phyloP scores from a whole-genome alignment of 64 coral and sea anemone genomes.

The Acropora tenuis region DNA sequence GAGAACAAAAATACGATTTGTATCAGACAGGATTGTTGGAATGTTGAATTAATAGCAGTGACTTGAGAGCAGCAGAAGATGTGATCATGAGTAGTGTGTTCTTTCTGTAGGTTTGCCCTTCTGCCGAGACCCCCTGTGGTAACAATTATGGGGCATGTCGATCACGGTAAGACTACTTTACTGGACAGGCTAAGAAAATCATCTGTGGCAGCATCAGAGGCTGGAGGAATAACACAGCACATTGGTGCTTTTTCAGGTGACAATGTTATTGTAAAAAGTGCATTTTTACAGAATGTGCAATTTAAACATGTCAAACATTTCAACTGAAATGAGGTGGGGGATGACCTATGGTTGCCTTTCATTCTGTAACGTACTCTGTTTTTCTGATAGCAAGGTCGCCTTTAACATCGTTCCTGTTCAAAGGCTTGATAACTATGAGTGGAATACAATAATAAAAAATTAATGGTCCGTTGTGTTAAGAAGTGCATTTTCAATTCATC shows the following conservation, averaged over 20 bases:
- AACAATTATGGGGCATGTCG: slow-evolving; percentile 99
- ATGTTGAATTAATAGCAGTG: too few species aligned
- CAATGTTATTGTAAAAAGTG: background rate
- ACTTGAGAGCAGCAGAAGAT: background rate
- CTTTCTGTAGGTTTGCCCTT: background rate
- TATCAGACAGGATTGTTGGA: too few species aligned
- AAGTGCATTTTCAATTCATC: too few species aligned
- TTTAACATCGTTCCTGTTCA: too few species aligned
- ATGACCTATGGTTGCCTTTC: too few species aligned
- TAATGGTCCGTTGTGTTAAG: too few species aligned
- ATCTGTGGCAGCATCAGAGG: slow-evolving; percentile 84
- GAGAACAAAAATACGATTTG: too few species aligned
- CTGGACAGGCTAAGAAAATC: slow-evolving; percentile 84
- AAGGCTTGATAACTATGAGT: too few species aligned
- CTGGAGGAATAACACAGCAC: slow-evolving; percentile 97
- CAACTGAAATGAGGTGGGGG: background rate
- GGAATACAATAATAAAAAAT: too few species aligned
- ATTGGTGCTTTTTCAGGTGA: slow-evolving; percentile 97
- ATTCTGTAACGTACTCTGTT: too few species aligned
- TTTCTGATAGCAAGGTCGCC: too few species aligned
- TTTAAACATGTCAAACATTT: background rate
- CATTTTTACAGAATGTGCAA: too few species aligned
- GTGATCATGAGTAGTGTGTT: background rate
- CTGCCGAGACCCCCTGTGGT: slow-evolving; percentile 79
- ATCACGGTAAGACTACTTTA: slow-evolving; percentile 96